phyloP scores from a whole-genome alignment of 2,797 vertebrate species.

The Notamacropus eugenii region DNA sequence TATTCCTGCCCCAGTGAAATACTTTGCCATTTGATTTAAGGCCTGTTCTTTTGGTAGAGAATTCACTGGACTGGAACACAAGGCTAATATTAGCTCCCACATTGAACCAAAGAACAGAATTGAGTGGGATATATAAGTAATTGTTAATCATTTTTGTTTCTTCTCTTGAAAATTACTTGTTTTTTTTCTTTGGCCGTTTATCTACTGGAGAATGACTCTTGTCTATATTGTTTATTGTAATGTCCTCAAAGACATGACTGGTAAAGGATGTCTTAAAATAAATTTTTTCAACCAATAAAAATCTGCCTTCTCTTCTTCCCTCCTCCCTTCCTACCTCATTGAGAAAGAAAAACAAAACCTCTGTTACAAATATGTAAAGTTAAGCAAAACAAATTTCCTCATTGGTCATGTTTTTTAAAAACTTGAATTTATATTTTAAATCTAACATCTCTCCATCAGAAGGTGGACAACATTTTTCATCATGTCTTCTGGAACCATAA shows the following conservation, averaged over 20 bases:
- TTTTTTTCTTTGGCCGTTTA: background rate
- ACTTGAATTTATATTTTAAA: background rate
- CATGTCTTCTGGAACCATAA: background rate
- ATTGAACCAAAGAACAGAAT: background rate
- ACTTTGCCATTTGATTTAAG: background rate
- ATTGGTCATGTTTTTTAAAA: background rate
- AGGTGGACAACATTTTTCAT: background rate
- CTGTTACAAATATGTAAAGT: background rate
- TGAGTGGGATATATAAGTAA: background rate
- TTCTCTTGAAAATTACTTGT: background rate
- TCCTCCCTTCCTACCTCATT: background rate
- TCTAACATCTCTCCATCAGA: background rate
- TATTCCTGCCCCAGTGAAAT: background rate
- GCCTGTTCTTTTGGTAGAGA: background rate
- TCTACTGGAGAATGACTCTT: background rate
- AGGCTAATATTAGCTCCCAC: background rate
- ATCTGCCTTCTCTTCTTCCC: background rate
- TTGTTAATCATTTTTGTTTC: background rate
- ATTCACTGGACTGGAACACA: background rate
- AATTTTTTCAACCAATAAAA: background rate
- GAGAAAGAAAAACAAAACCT: background rate
- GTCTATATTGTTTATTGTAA: background rate
- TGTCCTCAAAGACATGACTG: background rate
- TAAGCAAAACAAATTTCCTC: background rate
- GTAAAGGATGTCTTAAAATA: background rate